Conservation (phyloP, 1,140 invertebrate species). For the Drosophila ercepeae region DNA sequence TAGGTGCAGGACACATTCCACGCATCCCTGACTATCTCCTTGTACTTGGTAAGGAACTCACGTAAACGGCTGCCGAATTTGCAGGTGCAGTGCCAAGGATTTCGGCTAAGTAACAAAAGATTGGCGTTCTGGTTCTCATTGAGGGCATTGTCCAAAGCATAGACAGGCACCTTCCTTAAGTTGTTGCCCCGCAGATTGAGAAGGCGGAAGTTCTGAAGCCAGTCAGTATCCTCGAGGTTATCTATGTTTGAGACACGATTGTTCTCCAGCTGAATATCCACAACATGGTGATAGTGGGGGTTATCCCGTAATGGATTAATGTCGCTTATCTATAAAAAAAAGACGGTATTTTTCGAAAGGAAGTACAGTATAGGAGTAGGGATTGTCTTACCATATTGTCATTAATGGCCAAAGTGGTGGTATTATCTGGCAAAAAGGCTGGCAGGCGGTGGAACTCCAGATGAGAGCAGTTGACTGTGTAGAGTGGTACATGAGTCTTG, state of each 20-base stretch:
- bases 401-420: conserved; percentile 67
- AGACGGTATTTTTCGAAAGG: background rate
- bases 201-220: conserved; percentile 90
- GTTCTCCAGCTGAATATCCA: conserved; percentile 90
- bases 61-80: conserved; percentile 90
- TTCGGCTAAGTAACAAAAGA: conserved; percentile 88
- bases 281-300: conserved; percentile 86
- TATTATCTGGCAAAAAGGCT: conserved; percentile 71
- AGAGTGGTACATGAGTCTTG: conserved; percentile 85
- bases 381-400: conserved; percentile 66
- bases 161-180: conserved; percentile 90
- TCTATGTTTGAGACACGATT: conserved; percentile 89
- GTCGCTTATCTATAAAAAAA: conserved; percentile 85
- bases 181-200: conserved; percentile 90
- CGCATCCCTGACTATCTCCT: conserved; percentile 87
- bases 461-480: conserved; percentile 78
- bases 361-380: background rate
- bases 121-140: conserved; percentile 88
- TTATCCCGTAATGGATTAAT: conserved; percentile 87
- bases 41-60: conserved; percentile 89
- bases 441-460: conserved; percentile 63
- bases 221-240: conserved; percentile 89
- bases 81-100: conserved; percentile 93
- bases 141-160: conserved; percentile 91
- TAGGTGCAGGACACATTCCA: conserved; percentile 77